Base-by-base conservation (phyloP, 2,888 invertebrate genomes). In the Apotomis turbidana region DNA sequence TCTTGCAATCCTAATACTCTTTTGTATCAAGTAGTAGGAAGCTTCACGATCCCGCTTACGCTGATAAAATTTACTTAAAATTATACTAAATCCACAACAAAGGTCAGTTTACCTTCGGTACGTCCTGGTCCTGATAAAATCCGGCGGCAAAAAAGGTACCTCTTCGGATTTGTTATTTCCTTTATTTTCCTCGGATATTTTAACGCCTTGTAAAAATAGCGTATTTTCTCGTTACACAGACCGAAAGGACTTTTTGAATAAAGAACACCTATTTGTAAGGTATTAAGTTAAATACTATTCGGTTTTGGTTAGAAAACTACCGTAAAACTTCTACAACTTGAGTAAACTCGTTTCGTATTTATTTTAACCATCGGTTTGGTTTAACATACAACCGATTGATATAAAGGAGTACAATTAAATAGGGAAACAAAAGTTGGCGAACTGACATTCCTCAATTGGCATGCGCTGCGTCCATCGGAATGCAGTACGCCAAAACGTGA, bases 371-470 rank as follows among this genome's bases (percentile, higher is more conserved):
- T 36, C 10, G 15, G 27, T 36, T 57, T 10, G 15, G 15, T 36
- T 36, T 9, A 36, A 38, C 57, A 49, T 49, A 38, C n/a, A 15
- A 58, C 57, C 57, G n/a, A 36, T 36, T 27, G 57, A 38, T 10
- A n/a, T 38, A 3, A 10, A 10, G 36, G 3, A 41, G 54, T 41
- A 27, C 27, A 27, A 66, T 27, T 46, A 66, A 68, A 72, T 68
- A 58, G 59, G 68, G 52, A 52, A 68, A 63, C 72, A 74, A 77
- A 76, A 75, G 72, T 81, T 81, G 80, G 81, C 77, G 77, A 77
- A 73, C 64, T 52, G 68, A 74, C 60, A 62, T 79, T 78, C 76
- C 69, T 76, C 71, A 69, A 78, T 80, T 81, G 79, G 76, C 80
- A 80, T 74, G 70, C 71, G 67, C 73, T 15, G 52, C 46, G 52